phyloP scores from a whole-genome alignment of 2,888 invertebrate species.

The Dimorphilus gyrociliatus region DNA sequence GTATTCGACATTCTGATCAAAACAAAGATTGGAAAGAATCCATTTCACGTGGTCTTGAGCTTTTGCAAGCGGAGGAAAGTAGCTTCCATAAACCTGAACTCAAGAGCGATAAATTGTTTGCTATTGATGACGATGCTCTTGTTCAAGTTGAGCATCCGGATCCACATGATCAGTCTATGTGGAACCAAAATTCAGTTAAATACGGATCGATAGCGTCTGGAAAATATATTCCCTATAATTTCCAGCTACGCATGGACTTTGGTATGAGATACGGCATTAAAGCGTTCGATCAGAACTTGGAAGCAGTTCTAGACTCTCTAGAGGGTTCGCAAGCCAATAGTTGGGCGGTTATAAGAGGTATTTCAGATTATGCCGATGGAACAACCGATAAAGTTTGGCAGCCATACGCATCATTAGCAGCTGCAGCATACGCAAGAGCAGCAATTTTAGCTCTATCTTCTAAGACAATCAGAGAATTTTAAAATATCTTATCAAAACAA shows the following conservation, averaged over 20 bases:
- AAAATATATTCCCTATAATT: constrained; percentile 57
- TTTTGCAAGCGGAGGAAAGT: constrained; percentile 31
- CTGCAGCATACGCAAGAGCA: constrained; percentile 78
- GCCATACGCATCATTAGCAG: constrained; percentile 73
- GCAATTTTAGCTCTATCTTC: constrained; percentile 43
- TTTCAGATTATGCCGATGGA: constrained; percentile 85
- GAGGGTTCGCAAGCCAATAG: constrained; percentile 75
- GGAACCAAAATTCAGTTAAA: constrained; percentile 49
- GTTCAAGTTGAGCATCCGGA: constrained; percentile 9
- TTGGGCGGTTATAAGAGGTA: constrained; percentile 51
- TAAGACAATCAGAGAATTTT: no score
- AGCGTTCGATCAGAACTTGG: constrained; percentile 85
- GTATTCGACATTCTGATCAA: constrained; percentile 41
- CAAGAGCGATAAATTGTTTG: constrained; percentile 18
- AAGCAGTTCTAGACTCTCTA: constrained; percentile 71
- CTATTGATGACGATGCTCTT: constrained; percentile 12
- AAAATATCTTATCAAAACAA: no score
- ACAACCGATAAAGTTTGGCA: constrained; percentile 88
- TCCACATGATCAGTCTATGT: constrained; percentile 17
- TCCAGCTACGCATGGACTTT: constrained; percentile 66
- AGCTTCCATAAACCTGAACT: constrained; percentile 23
- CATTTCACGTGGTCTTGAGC: background rate
- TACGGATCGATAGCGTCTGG: constrained; percentile 66
- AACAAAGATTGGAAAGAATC: constrained; percentile 34
- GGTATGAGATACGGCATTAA: constrained; percentile 62